Evolutionary conservation across 2,113 vertebrate species (phyloP).

Genomic region (Ovibos moschatus): DNA sequence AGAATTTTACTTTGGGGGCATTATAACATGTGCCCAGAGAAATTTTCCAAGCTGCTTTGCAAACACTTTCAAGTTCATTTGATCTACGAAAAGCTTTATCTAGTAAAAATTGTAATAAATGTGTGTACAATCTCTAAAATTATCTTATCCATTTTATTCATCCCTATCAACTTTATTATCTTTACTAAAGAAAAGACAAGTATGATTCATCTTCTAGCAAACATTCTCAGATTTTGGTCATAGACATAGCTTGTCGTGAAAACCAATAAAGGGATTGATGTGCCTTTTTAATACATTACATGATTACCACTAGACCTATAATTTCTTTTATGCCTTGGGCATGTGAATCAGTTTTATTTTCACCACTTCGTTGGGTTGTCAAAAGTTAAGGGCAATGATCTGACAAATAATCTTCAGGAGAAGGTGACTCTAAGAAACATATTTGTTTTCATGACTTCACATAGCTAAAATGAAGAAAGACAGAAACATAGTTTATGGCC

Average conservation of each 20-base stretch:
- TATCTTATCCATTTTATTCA: not conserved
- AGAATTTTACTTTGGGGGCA: not conserved
- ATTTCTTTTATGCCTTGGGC: not conserved
- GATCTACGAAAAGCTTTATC: not conserved
- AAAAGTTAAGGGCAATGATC: not conserved
- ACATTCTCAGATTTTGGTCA: not conserved
- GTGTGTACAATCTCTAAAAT: not conserved
- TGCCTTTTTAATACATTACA: not conserved
- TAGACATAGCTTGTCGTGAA: not conserved
- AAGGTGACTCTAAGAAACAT: slow-evolving; percentile 25
- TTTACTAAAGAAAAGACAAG: not conserved
- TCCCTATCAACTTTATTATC: not conserved
- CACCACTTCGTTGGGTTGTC: not conserved
- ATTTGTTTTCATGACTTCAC: slow-evolving; percentile 20
- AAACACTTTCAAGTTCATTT: slow-evolving; percentile 14
- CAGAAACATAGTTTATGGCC: not conserved
- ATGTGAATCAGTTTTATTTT: not conserved
- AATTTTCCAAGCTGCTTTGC: not conserved
- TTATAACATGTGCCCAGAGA: not conserved
- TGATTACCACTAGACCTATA: not conserved
- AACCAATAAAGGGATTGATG: not conserved
- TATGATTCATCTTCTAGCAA: not conserved
- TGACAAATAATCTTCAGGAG: slow-evolving; percentile 33
- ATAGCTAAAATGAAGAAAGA: slow-evolving; percentile 7
- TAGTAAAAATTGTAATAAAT: not conserved